Evolutionary conservation across 2,113 vertebrate species (phyloP).

Genomic region (Microtus pennsylvanicus): DNA sequence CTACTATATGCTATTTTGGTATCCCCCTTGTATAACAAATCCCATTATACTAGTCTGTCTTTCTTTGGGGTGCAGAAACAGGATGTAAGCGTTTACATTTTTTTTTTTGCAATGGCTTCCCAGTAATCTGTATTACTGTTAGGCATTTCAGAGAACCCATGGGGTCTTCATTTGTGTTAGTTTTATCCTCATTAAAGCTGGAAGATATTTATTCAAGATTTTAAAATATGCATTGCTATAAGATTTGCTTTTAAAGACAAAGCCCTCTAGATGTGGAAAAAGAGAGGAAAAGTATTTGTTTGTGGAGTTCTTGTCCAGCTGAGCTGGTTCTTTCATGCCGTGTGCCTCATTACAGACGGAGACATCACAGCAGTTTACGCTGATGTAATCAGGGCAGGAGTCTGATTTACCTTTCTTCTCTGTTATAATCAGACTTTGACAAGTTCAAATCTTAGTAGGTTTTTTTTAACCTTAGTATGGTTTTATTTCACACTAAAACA

Average conservation of each 20-base stretch:
- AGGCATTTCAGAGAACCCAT: neutral
- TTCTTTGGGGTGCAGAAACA: constrained; percentile 44
- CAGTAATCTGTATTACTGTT: constrained; percentile 1
- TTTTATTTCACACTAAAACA: neutral
- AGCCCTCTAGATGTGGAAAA: neutral
- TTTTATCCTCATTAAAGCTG: constrained; percentile 1
- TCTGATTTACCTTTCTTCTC: neutral
- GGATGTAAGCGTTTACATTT: constrained; percentile 13
- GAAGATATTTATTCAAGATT: constrained; percentile 9
- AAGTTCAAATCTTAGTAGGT: neutral
- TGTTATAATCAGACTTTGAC: neutral
- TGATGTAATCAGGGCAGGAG: neutral
- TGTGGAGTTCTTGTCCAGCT: neutral
- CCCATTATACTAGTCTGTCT: constrained; percentile 27
- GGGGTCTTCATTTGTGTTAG: neutral
- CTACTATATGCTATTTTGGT: neutral
- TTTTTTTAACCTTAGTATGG: neutral
- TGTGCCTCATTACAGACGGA: neutral
- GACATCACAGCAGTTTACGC: neutral
- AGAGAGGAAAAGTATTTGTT: neutral
- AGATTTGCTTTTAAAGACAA: neutral
- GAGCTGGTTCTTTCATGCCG: neutral
- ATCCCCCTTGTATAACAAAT: neutral
- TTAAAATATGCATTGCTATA: neutral
- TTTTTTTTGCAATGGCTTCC: constrained; percentile 12